Evolutionary conservation across 1,140 invertebrate genomes (phyloP).

Genomic region (Zaprionus kolodkinae): DNA sequence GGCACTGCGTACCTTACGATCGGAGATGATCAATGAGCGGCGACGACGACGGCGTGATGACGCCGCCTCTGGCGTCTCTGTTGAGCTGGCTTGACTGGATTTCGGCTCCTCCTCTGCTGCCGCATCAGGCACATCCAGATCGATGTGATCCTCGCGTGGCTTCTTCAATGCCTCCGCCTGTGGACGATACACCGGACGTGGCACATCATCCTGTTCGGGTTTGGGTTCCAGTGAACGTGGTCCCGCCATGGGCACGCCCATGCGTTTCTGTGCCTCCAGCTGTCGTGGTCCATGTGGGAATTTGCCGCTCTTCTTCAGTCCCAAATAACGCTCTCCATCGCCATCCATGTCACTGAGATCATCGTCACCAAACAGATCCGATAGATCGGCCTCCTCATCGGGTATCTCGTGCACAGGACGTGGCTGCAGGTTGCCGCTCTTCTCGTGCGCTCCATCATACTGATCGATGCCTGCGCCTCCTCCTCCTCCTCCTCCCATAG

Average conservation of each 20-base stretch:
- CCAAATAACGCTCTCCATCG: slow-evolving; percentile 76
- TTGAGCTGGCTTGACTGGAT: background rate
- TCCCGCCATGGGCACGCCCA: slow-evolving; percentile 86
- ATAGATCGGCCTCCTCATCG: slow-evolving; percentile 74
- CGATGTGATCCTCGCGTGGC: slow-evolving; percentile 71
- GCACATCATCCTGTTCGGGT: slow-evolving; percentile 42
- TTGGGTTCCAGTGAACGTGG: slow-evolving; percentile 85
- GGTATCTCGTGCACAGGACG: slow-evolving; percentile 79
- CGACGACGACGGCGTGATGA: slow-evolving; percentile 82
- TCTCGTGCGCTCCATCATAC: slow-evolving; percentile 67
- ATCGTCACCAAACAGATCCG: slow-evolving; percentile 76
- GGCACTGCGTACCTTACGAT: slow-evolving; percentile 90
- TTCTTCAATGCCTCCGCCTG: slow-evolving; percentile 70
- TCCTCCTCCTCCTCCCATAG: slow-evolving; percentile 50
- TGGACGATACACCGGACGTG: slow-evolving; percentile 73
- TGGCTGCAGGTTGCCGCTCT: slow-evolving; percentile 68
- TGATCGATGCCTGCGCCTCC: slow-evolving; percentile 37
- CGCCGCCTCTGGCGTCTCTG: slow-evolving; percentile 17
- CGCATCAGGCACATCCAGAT: slow-evolving; percentile 62
- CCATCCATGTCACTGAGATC: slow-evolving; percentile 72
- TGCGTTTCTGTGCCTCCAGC: slow-evolving; percentile 85
- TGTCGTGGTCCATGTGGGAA: slow-evolving; percentile 93
- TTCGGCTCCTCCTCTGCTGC: slow-evolving; percentile 5
- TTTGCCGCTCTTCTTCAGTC: slow-evolving; percentile 86
- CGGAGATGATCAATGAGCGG: slow-evolving; percentile 89